Percentiles rank a stretch among this genome's conserved stretches.
These are phyloP conservation scores for Glaucidium brasilianum DNA, from an alignment of 2,113 vertebrate genomes.

Conservation along the genomic window DNA sequence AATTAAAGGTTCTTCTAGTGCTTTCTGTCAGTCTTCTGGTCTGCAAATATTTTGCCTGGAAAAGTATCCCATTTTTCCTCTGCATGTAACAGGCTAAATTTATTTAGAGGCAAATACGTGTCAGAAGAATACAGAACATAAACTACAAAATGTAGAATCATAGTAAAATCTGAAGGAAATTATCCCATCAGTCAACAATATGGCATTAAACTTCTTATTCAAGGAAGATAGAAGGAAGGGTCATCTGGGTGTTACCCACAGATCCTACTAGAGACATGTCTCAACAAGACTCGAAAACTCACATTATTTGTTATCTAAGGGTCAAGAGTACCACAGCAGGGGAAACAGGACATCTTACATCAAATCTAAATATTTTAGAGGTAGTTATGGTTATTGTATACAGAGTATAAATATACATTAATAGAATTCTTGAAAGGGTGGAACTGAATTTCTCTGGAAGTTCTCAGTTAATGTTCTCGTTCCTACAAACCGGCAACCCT, in stretches of 20 bases:
- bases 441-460: not conserved
- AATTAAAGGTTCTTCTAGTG: not conserved
- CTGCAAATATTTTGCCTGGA: not conserved
- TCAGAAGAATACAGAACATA: not conserved
- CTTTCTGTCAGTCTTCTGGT: not conserved
- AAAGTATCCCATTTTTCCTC: not conserved
- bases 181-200: not conserved
- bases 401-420: not conserved
- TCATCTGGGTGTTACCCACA: not conserved
- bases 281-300: not conserved
- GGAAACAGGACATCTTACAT: not conserved
- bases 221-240: not conserved
- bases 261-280: not conserved
- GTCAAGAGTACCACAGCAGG: not conserved
- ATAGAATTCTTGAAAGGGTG: not conserved
- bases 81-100: not conserved
- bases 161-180: not conserved
- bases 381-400: not conserved
- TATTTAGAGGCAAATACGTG: not conserved
- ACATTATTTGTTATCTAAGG: not conserved
- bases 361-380: not conserved
- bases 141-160: not conserved
- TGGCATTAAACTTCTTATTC: not conserved
- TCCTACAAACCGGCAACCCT: not conserved
- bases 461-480: not conserved